Evolutionary conservation across 2,888 invertebrate species (phyloP).

Genomic region (Diadegma fenestrale): DNA sequence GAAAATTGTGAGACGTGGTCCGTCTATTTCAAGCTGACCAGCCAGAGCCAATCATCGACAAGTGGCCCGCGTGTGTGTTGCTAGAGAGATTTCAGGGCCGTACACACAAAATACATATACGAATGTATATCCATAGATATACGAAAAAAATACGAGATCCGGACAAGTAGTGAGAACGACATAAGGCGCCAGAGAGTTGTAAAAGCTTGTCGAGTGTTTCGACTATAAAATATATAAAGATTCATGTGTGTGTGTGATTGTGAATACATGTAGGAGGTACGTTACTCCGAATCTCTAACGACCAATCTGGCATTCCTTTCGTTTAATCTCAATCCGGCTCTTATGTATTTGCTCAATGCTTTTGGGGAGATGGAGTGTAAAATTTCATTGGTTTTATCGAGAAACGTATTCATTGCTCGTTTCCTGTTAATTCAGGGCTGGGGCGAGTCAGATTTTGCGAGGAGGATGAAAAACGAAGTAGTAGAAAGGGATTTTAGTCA

Average conservation of each 20-base stretch:
- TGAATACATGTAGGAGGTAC: constrained; percentile 5
- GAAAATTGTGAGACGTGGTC: constrained; percentile 74
- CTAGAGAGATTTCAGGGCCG: constrained; percentile 75
- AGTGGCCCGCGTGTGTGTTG: constrained; percentile 73
- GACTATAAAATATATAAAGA: not conserved
- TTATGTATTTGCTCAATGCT: constrained; percentile 9
- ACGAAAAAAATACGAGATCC: not conserved
- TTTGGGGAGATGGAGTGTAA: not conserved
- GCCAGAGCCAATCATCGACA: constrained; percentile 71
- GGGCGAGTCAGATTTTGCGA: not conserved
- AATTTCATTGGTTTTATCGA: not conserved
- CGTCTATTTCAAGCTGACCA: constrained; percentile 82
- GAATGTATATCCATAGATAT: no score
- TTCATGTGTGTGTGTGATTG: not conserved
- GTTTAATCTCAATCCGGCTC: not conserved
- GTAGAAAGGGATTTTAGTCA: constrained; percentile 11
- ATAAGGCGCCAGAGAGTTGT: constrained; percentile 61
- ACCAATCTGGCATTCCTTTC: constrained; percentile 42
- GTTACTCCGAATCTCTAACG: constrained; percentile 31
- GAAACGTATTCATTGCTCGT: not conserved
- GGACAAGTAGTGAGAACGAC: constrained; percentile 24
- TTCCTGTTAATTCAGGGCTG: not conserved
- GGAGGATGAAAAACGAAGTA: not conserved
- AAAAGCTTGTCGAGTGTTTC: constrained; percentile 45
- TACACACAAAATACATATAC: constrained; percentile 60